Base-by-base conservation (phyloP, 2,888 invertebrate species). In the Thymelicus acteon region DNA sequence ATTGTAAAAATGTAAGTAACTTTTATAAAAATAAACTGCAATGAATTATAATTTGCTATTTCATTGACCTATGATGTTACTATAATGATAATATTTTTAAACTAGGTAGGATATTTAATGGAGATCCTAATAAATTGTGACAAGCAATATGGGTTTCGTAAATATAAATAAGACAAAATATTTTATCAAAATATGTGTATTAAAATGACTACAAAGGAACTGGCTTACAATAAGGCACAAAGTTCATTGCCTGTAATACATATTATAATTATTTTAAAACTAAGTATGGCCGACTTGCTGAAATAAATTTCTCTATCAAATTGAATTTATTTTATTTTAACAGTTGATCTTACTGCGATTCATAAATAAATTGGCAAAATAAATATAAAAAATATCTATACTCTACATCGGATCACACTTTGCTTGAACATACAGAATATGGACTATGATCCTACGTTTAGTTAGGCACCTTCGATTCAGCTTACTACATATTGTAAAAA, bases 381-480 rank as follows among this genome's bases (percentile, higher is more conserved):
- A 39, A 37, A 58, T n/a, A 37, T 12, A 19, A 10, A 15, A 52
- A 52, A 39, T 60, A 48, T 60, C 5, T 67, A 60, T 60, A 39
- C 39, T 31, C 60, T 67, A 67, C n/a, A 66, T 24, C 19, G n/a
- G 60, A 62, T 67, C 62, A 67, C 66, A 71, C 15, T 61, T 66
- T 47, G 31, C 48, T 67, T 61, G 67, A 47, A 68, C 61, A 48
- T 69, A n/a, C 58, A 58, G 31, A 40, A 15, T 31, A 31, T 31
- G 31, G 57, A 63, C 48, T 49, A 54, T 24, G 15, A 19, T 73
- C 31, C 67, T 47, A 49, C 58, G 57, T 71, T 58, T 60, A 48
- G 67, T 74, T 83, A 87, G 85, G 90, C 92, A 92, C 91, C 91
- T 82, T 89, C 79, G 90, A 92, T 91, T 91, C 92, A 92, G 91